Base-by-base conservation (phyloP, 2,113 vertebrate species). In the Thamnaconus septentrionalis region DNA sequence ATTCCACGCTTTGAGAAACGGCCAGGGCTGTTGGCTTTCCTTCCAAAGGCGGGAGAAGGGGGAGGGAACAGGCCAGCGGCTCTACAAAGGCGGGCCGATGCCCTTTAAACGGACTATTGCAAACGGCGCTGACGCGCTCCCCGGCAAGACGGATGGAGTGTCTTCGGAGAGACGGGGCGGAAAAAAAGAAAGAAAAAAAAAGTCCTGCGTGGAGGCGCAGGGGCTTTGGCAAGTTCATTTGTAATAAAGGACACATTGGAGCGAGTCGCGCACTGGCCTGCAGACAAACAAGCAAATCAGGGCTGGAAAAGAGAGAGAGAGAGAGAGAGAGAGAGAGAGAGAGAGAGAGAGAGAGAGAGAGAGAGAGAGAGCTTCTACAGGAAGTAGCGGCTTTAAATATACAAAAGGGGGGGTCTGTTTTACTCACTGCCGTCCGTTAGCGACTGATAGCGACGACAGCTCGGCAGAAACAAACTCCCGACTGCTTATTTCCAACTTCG, bases 111-210 rank as follows among this genome's bases (percentile, higher is more conserved):
- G 69, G 78, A 78, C 66, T 78, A 78, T 83, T 85, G 81, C 71
- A 83, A 80, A 85, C 44, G 64, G 80, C 77, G 86, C 71, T 88
- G 87, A 89, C 82, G 66, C 53, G 69, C 77, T 77, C 53, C 75
- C 75, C 79, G 51, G 69, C 3, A 75, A 82, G 82, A 90, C 81
- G 71, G 85, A 89, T 88, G 82, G 79, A 85, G 84, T 64, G 81
- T 75, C 69, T 84, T 70, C 76, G 74, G 76, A 83, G 75, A 81
- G 83, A 80, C 77, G 60, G 57, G 68, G 66, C 59, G 51, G 71
- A 70, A 59, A 85, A 84, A 76, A 78, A 77, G 88, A 87, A 50
- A 50, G 10, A 50, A 49, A 11, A 50, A 50, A 50, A 50, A 49
- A 11, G 9, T 8, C 75, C 65, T 56, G 59, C 69, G 65, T 49